A percentile compares a stretch with the other conserved stretches of the same genome.
phyloP scores from a whole-genome alignment of 2,797 vertebrate genomes.

The Oryzias sinensis region DNA sequence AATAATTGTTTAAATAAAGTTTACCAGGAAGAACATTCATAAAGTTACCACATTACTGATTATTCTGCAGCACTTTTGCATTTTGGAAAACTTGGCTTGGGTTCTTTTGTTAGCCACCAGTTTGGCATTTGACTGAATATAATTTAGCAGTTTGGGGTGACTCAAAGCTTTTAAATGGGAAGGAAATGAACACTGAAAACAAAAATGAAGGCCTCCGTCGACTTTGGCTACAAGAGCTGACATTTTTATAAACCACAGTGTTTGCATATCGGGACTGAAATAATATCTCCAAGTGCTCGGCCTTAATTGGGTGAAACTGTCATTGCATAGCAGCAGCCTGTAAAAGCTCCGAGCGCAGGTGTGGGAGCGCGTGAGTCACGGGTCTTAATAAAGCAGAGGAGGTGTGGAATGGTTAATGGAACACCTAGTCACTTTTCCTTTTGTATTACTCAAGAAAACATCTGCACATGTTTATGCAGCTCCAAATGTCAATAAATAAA shows the following conservation, averaged over 20 bases:
- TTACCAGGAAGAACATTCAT: no score
- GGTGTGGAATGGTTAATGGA: constrained; percentile 58
- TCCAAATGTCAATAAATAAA: neutral
- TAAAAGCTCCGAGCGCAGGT: constrained; percentile 28
- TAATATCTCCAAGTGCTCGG: constrained; percentile 1
- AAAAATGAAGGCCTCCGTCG: neutral
- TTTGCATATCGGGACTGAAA: constrained; percentile 28
- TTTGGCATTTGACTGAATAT: neutral
- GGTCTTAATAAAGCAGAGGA: constrained; percentile 48
- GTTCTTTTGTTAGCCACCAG: no score
- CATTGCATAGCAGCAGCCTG: constrained; percentile 7
- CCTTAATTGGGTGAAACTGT: constrained; percentile 6
- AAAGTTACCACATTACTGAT: no score
- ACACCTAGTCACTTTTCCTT: constrained; percentile 31
- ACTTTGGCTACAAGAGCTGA: constrained; percentile 1
- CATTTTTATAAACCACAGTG: constrained; percentile 3
- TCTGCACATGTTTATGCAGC: neutral
- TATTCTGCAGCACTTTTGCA: no score
- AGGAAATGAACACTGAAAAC: neutral
- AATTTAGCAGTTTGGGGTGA: constrained; percentile 1
- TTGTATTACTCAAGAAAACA: constrained; percentile 6
- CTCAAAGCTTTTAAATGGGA: constrained; percentile 5
- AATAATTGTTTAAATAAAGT: no score
- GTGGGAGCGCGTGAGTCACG: constrained; percentile 34
- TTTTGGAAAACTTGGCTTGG: no score